These are phyloP conservation scores for Polyergus mexicanus DNA, from an alignment of 1,140 invertebrate genomes.

Conservation along the genomic window DNA sequence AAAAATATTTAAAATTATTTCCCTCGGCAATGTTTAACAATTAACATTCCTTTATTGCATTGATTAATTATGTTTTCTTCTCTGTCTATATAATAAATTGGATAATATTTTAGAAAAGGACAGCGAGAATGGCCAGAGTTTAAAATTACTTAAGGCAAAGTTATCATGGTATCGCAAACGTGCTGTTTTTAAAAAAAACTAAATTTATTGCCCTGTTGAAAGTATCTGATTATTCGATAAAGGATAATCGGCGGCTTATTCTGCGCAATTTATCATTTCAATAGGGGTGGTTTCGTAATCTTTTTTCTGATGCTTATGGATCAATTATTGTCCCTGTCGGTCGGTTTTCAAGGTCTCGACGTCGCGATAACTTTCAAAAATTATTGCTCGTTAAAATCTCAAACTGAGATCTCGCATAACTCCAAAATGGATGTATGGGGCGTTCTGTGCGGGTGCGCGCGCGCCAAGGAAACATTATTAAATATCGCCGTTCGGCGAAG, in stretches of 20 bases:
- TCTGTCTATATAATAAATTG: conserved; percentile 18
- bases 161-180: conserved; percentile 5
- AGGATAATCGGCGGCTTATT: conserved; percentile 56
- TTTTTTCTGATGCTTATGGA: conserved; percentile 21
- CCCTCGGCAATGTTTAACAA: background rate
- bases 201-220: conserved; percentile 61
- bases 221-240: conserved; percentile 53
- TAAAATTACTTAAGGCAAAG: conserved; percentile 31
- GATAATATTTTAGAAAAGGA: conserved; percentile 40
- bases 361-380: conserved; percentile 40
- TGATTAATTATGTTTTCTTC: conserved; percentile 37
- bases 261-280: conserved; percentile 50
- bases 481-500: conserved; percentile 54
- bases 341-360: conserved; percentile 32
- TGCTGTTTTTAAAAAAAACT: conserved; percentile 3
- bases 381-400: conserved; percentile 54
- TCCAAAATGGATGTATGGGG: conserved; percentile 52
- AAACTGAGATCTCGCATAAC: conserved; percentile 45
- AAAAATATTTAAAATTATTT: background rate
- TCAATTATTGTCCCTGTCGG: conserved; percentile 58
- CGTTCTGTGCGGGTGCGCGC: background rate
- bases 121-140: conserved; percentile 24
- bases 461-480: conserved; percentile 60
- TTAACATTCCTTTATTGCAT: background rate
- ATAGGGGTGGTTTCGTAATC: conserved; percentile 36